Evolutionary conservation across 2,113 vertebrate genomes (phyloP).

Genomic region (Rhynchomys soricoides): DNA sequence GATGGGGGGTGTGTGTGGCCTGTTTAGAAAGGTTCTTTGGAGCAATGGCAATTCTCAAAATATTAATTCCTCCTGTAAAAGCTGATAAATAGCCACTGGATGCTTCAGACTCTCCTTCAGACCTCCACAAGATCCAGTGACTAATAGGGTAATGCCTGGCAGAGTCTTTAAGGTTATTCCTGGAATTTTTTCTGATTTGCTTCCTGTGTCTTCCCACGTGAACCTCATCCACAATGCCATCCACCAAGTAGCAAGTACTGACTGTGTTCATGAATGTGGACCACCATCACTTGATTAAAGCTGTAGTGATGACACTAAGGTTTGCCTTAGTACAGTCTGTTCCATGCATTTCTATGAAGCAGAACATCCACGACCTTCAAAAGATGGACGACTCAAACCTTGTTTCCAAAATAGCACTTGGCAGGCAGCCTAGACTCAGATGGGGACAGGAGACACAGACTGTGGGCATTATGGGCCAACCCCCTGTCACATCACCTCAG

Average conservation of each 20-base stretch:
- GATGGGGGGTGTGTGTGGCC: too few relatives aligned
- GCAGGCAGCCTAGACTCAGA: constrained; percentile 75
- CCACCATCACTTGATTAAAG: constrained; percentile 17
- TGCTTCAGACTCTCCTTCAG: not conserved
- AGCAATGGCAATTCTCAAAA: not conserved
- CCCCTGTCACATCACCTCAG: constrained; percentile 77
- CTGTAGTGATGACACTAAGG: constrained; percentile 26
- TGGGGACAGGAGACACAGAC: constrained; percentile 69
- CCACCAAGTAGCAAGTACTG: not conserved
- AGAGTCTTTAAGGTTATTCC: not conserved
- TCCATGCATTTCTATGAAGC: constrained; percentile 62
- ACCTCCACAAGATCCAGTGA: not conserved
- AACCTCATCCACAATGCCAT: not conserved
- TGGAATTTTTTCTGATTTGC: constrained; percentile 20
- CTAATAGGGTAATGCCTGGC: not conserved
- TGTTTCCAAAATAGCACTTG: constrained; percentile 79
- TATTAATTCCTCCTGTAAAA: not conserved
- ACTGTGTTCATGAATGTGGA: constrained; percentile 9
- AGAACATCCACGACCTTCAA: constrained; percentile 75
- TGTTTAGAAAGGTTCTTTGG: too few relatives aligned
- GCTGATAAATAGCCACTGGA: constrained; percentile 29
- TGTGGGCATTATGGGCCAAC: constrained; percentile 70
- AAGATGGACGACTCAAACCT: constrained; percentile 58
- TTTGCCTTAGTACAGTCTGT: constrained; percentile 53
- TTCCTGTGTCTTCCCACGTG: not conserved